A percentile compares a stretch with the other conserved stretches of the same genome.
Evolutionary conservation across 1,140 invertebrate genomes (phyloP).

Genomic region (Lasioglossum albipes): DNA sequence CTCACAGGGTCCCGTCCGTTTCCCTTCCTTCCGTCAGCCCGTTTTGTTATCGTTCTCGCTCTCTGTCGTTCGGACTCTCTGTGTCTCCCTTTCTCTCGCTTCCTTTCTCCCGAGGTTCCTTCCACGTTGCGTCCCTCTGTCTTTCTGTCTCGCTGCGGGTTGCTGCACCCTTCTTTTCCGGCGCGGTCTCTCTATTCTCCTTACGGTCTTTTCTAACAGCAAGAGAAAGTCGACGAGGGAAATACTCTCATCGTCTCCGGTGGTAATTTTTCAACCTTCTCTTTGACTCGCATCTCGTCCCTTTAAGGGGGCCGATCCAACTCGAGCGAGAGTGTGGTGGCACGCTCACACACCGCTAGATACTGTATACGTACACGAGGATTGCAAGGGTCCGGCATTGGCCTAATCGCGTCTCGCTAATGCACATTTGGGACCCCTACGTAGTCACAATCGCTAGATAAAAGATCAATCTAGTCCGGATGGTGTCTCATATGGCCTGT

Average conservation of each 20-base stretch:
- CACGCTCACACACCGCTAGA: too few species aligned
- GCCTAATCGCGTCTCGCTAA: too few species aligned
- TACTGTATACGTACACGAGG: too few species aligned
- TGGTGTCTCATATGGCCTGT: too few species aligned
- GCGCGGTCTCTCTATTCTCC: background rate
- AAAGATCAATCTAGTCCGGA: too few species aligned
- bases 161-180: background rate
- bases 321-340: too few species aligned
- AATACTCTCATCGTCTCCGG: constrained; percentile 54
- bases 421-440: too few species aligned
- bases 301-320: too few species aligned
- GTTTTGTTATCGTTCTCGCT: background rate
- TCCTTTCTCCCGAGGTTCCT: background rate
- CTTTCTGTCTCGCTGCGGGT: too few species aligned
- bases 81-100: background rate
- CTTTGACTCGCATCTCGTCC: constrained; percentile 51
- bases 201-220: constrained; percentile 33
- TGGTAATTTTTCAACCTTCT: constrained; percentile 65
- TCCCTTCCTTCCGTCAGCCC: background rate
- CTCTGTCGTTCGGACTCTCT: background rate
- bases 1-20: constrained; percentile 9
- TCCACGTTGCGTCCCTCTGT: too few species aligned
- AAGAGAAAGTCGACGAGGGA: constrained; percentile 27
- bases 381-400: too few species aligned
- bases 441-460: too few species aligned